These are phyloP conservation scores for Emydocephalus ijimae DNA, from an alignment of 2,113 vertebrate species.

Conservation along the genomic window DNA sequence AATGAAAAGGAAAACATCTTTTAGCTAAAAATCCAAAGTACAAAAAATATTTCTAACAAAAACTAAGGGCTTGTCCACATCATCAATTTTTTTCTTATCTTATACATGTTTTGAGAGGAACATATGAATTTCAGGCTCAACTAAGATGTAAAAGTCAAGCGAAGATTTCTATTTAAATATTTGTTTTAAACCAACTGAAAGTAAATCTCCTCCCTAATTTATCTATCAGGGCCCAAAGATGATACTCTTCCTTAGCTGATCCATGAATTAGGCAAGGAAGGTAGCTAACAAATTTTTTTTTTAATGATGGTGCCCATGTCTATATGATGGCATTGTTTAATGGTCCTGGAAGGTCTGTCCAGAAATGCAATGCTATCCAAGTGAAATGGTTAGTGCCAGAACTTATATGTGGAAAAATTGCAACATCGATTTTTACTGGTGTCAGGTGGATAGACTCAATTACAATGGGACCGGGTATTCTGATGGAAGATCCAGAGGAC, in stretches of 20 bases:
- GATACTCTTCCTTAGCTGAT: not conserved
- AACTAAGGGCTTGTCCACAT: not conserved
- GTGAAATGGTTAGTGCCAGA: not conserved
- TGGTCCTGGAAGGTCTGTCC: not conserved
- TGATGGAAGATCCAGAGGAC: not conserved
- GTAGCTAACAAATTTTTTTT: not conserved
- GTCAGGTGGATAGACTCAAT: not conserved
- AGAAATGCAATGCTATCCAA: not conserved
- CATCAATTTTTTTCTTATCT: not conserved
- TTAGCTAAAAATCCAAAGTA: not conserved
- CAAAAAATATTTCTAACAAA: not conserved
- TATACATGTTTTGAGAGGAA: not conserved
- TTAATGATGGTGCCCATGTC: not conserved
- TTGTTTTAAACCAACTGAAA: not conserved
- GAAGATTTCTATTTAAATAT: not conserved
- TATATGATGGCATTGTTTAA: not conserved
- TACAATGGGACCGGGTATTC: not conserved
- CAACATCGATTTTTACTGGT: not conserved
- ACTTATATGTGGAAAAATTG: not conserved
- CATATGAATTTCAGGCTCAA: not conserved
- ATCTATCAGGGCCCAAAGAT: not conserved
- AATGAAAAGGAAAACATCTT: constrained; percentile 1
- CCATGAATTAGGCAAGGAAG: not conserved
- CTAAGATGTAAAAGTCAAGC: not conserved
- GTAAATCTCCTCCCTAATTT: not conserved